Evolutionary conservation across 2,888 invertebrate species (phyloP).

Genomic region (Ceriagrion tenellum): DNA sequence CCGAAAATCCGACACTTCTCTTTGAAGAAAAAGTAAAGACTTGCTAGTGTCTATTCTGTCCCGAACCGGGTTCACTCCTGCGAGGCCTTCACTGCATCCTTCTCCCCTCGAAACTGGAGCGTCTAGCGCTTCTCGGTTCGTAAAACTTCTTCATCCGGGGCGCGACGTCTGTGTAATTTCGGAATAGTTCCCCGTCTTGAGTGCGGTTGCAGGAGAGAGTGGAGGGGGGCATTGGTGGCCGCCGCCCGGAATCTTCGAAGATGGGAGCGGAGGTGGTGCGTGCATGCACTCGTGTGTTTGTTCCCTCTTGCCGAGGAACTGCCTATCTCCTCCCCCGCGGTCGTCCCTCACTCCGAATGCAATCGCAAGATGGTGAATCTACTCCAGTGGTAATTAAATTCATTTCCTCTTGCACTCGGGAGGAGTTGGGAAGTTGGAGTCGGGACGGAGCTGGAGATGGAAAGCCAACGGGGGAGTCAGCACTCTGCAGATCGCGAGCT

Average conservation of each 20-base stretch:
- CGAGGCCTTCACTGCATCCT: no score
- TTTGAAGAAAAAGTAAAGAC: no score
- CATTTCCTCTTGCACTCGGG: not conserved
- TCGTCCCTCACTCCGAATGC: not conserved
- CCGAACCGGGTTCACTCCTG: no score
- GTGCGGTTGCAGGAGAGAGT: not conserved
- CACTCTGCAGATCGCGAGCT: not conserved
- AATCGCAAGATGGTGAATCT: not conserved
- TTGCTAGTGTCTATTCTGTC: no score
- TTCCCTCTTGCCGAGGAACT: not conserved
- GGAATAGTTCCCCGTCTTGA: not conserved
- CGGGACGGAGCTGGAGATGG: not conserved
- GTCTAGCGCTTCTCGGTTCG: not conserved
- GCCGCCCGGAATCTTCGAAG: not conserved
- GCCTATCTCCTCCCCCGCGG: not conserved
- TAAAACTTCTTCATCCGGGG: not conserved
- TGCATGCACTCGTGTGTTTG: not conserved
- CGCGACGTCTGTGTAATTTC: not conserved
- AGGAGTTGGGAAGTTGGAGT: not conserved
- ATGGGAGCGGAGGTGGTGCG: not conserved
- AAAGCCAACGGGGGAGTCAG: not conserved
- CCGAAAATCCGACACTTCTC: no score
- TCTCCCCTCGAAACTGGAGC: not conserved
- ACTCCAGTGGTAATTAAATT: not conserved
- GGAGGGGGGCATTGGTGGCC: not conserved